Evolutionary conservation across 2,888 invertebrate genomes (phyloP).

Genomic region (Chromoteleia sp.): DNA sequence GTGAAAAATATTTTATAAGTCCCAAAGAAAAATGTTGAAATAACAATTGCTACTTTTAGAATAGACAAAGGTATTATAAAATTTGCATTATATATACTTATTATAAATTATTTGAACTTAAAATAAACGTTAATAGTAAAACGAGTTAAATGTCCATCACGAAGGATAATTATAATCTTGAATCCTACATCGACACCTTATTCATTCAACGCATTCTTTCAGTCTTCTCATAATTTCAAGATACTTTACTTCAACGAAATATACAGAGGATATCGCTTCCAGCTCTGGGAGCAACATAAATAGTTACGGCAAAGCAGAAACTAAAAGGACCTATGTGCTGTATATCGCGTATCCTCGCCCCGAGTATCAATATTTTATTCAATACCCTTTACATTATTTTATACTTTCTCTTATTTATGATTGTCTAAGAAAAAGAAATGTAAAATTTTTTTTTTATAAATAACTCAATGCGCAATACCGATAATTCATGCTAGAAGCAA

Average conservation of each 20-base stretch:
- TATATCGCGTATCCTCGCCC: conserved; percentile 31
- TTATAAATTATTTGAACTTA: too few species aligned
- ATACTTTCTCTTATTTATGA: conserved; percentile 50
- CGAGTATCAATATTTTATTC: conserved; percentile 63
- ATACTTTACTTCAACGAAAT: conserved; percentile 42
- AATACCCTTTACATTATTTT: conserved; percentile 54
- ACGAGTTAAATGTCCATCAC: neutral
- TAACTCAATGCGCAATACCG: conserved; percentile 11
- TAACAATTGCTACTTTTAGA: too few species aligned
- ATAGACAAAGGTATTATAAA: too few species aligned
- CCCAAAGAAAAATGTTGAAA: too few species aligned
- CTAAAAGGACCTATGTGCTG: conserved; percentile 54
- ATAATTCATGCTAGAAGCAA: neutral
- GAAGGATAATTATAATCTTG: neutral
- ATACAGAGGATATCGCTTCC: conserved; percentile 36
- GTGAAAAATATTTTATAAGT: too few species aligned
- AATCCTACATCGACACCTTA: conserved; percentile 12
- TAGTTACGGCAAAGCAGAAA: conserved; percentile 56
- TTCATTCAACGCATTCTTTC: conserved; percentile 2
- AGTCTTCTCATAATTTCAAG: conserved; percentile 42
- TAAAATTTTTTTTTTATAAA: conserved; percentile 14
- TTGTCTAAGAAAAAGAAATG: conserved; percentile 34
- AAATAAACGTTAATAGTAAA: too few species aligned
- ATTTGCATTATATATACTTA: too few species aligned
- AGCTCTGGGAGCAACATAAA: conserved; percentile 52